These are phyloP conservation scores for Labeo rohita DNA, from an alignment of 2,113 vertebrate species.

Conservation along the genomic window DNA sequence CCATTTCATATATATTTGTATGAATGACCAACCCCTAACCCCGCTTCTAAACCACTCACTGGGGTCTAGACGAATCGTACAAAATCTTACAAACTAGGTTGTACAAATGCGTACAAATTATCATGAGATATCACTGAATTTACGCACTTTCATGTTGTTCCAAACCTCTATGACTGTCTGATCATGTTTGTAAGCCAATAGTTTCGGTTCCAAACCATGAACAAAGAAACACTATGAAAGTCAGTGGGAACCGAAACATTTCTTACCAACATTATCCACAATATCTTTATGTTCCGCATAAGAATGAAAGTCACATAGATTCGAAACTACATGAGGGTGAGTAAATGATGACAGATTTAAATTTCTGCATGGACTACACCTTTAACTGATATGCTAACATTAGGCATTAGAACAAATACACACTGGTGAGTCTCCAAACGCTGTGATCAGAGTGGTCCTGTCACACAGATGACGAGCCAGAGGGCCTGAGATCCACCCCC, in stretches of 20 bases:
- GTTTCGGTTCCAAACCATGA: neutral
- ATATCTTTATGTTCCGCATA: neutral
- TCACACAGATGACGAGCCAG: constrained; percentile 54
- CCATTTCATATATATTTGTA: too few species aligned
- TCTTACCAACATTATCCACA: neutral
- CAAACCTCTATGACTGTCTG: too few species aligned
- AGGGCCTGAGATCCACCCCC: constrained; percentile 39
- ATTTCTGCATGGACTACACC: neutral
- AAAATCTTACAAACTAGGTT: too few species aligned
- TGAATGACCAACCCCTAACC: too few species aligned
- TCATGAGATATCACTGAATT: too few species aligned
- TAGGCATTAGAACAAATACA: neutral
- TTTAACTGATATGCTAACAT: neutral
- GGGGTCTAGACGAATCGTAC: too few species aligned
- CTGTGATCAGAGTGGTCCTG: constrained; percentile 37
- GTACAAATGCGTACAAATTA: too few species aligned
- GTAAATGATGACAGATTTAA: neutral
- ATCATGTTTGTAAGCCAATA: neutral
- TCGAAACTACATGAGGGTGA: too few species aligned
- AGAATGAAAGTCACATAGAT: too few species aligned
- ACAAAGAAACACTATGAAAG: neutral
- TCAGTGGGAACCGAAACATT: neutral
- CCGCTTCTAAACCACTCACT: too few species aligned
- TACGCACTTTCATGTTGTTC: too few species aligned
- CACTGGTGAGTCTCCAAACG: neutral